These are phyloP conservation scores for Eonycteris spelaea DNA, from an alignment of 2,113 vertebrate species.

Conservation along the genomic window DNA sequence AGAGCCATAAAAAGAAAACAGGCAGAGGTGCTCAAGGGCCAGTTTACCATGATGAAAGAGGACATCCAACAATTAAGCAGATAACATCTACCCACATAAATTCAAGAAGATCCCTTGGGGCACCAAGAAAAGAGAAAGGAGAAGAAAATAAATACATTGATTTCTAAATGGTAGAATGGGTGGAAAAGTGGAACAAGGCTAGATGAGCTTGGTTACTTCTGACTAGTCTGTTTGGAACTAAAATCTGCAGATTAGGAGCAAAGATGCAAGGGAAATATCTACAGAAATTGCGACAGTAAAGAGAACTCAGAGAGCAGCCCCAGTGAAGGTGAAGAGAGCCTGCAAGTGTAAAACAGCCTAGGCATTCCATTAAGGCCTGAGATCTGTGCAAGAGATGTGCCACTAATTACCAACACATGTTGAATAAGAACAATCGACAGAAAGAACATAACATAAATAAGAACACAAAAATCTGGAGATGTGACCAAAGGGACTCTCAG, in stretches of 20 bases:
- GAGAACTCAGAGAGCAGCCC: neutral
- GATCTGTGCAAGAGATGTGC: neutral
- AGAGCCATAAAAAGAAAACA: neutral
- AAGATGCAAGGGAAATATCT: neutral
- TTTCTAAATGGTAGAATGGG: slow-evolving; percentile 47
- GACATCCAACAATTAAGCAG: neutral
- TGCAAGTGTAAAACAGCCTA: too few relatives aligned
- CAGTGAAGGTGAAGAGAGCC: neutral
- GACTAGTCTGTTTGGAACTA: neutral
- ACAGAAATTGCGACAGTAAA: neutral
- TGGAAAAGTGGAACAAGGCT: neutral
- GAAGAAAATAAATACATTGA: neutral
- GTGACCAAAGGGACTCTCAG: neutral
- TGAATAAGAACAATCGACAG: neutral
- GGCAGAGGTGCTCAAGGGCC: too few relatives aligned
- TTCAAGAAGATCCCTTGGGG: neutral
- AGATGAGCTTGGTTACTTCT: neutral
- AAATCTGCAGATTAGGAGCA: neutral
- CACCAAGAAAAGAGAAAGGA: neutral
- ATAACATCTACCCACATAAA: neutral
- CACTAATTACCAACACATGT: neutral
- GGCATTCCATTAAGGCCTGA: neutral
- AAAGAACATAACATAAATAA: slow-evolving; percentile 2
- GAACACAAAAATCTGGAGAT: neutral
- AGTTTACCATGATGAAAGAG: neutral